phyloP scores from a whole-genome alignment of 2,113 vertebrate species.

The Antechinus flavipes region DNA sequence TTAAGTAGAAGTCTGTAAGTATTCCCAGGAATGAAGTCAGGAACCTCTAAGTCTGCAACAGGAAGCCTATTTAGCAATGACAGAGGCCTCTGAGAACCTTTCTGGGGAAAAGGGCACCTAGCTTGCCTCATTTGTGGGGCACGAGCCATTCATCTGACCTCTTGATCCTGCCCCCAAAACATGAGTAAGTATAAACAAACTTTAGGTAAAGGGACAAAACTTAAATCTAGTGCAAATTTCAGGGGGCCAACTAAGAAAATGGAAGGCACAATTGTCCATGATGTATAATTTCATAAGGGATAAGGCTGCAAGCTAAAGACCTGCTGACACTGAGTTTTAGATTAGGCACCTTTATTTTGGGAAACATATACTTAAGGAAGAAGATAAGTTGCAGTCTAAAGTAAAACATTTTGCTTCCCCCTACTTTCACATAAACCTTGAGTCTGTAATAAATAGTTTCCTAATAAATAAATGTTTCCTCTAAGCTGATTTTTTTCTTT shows the following conservation, averaged over 20 bases:
- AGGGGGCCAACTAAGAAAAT: not conserved
- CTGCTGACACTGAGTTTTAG: not conserved
- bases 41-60: not conserved
- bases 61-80: not conserved
- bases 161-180: not conserved
- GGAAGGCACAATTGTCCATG: not conserved
- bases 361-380: not conserved
- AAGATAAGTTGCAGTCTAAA: not conserved
- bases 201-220: not conserved
- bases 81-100: not conserved
- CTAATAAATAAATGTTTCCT: not conserved
- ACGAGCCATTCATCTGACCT: not conserved
- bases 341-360: not conserved
- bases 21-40: not conserved
- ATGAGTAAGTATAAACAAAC: not conserved
- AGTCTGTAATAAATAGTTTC: not conserved
- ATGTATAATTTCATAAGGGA: not conserved
- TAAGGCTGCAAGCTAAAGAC: not conserved
- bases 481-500: not conserved
- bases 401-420: not conserved
- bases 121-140: not conserved
- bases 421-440: not conserved
- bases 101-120: not conserved
- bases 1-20: not conserved
- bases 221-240: not conserved